These are phyloP conservation scores for Sacculina carcini DNA, from an alignment of 2,888 invertebrate genomes.

Conservation along the genomic window DNA sequence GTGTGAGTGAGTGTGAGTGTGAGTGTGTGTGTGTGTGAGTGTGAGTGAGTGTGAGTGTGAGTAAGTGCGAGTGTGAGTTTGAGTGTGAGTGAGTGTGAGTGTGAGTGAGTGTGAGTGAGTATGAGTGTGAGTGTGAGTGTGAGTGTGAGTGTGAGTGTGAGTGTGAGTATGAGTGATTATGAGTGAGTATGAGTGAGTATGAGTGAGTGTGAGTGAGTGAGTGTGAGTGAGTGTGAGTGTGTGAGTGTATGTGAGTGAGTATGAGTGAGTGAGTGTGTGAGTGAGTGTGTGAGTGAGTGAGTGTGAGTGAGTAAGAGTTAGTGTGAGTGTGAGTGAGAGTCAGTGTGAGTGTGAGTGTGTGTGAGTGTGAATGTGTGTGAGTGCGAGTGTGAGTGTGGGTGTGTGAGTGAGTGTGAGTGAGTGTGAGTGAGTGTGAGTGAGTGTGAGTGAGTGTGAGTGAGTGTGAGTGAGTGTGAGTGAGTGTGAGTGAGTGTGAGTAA, in stretches of 20 bases:
- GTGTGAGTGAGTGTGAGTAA: too few relatives aligned
- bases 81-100: not conserved
- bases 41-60: constrained; percentile 4
- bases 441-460: constrained; percentile 4
- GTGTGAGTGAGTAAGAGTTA: not conserved
- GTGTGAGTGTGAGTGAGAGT: not conserved
- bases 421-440: constrained; percentile 4
- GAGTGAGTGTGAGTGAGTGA: not conserved
- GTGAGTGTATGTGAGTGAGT: not conserved
- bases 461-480: not conserved
- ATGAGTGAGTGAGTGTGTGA: not conserved
- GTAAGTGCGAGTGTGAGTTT: constrained; percentile 2
- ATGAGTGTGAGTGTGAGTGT: not conserved
- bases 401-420: not conserved
- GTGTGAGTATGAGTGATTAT: not conserved
- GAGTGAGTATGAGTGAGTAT: not conserved
- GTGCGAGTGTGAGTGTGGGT: too few relatives aligned
- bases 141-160: not conserved
- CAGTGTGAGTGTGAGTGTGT: not conserved
- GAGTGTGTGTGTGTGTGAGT: constrained; percentile 1
- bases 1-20: not conserved
- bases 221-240: too few relatives aligned
- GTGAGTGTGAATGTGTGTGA: not conserved
- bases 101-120: not conserved
- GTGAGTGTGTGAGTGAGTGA: not conserved